Percentiles rank a stretch among this genome's conserved stretches.
These are phyloP conservation scores for Anastrepha obliqua DNA, from an alignment of 1,140 invertebrate genomes.

Conservation along the genomic window DNA sequence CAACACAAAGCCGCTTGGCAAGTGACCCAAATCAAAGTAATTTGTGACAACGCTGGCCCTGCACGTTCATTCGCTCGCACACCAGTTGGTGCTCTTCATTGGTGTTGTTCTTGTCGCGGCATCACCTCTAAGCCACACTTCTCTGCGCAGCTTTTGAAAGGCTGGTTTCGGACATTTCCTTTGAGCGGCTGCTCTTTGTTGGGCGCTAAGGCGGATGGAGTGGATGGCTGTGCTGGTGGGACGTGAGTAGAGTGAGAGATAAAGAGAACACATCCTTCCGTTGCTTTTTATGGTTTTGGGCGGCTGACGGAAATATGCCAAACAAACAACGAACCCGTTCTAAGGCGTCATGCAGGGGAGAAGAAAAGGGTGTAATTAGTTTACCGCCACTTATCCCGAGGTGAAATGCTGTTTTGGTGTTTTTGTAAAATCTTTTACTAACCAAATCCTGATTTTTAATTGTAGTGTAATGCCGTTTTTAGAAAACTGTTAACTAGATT, in stretches of 20 bases:
- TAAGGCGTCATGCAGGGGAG: neutral
- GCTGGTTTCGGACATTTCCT: neutral
- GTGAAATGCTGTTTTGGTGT: neutral
- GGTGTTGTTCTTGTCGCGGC: neutral
- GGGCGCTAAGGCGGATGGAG: neutral
- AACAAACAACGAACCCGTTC: neutral
- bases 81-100: neutral
- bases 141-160: too few species aligned
- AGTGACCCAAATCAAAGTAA: conserved; percentile 48
- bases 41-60: neutral
- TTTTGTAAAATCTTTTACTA: neutral
- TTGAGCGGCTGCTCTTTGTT: neutral
- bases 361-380: conserved; percentile 3
- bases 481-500: neutral
- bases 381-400: neutral
- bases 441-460: neutral
- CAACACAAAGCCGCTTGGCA: neutral
- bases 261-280: conserved; percentile 8
- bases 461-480: neutral
- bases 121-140: neutral
- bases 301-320: neutral
- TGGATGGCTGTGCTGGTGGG: neutral
- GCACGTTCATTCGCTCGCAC: neutral
- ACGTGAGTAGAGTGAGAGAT: neutral
- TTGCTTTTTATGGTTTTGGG: neutral